Conservation (phyloP, 2,888 invertebrate genomes). For the Pristionchus arcanus region DNA sequence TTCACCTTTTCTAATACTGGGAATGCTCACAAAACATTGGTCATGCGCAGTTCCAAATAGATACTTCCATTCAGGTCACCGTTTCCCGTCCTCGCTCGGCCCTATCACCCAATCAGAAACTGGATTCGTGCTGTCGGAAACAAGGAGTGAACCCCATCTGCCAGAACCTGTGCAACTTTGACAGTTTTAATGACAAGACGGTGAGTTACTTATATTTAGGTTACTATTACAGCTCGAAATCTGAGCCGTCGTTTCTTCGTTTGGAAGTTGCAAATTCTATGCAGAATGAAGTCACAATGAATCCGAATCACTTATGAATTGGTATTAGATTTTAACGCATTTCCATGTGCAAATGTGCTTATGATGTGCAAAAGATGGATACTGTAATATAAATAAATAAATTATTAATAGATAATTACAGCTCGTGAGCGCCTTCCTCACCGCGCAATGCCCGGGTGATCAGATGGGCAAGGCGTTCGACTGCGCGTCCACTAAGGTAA, state of each 20-base stretch:
- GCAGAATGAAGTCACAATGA: too few species aligned
- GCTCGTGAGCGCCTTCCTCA: conserved; percentile 75
- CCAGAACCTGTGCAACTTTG: conserved; percentile 76
- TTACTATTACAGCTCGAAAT: too few species aligned
- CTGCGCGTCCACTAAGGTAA: conserved; percentile 73
- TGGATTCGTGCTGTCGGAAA: conserved; percentile 74
- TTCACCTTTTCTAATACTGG: background rate
- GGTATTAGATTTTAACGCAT: too few species aligned
- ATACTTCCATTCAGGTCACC: background rate
- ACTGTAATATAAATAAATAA: too few species aligned
- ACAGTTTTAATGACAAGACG: conserved; percentile 76
- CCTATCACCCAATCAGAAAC: conserved; percentile 74
- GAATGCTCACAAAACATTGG: too few species aligned
- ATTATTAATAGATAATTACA: conserved; percentile 49
- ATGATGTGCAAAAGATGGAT: too few species aligned
- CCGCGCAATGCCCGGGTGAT: conserved; percentile 75
- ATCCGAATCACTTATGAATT: too few species aligned
- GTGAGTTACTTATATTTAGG: too few species aligned
- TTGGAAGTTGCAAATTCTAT: too few species aligned
- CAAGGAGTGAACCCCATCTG: conserved; percentile 69
- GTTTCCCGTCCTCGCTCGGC: conserved; percentile 45
- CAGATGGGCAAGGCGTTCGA: conserved; percentile 77
- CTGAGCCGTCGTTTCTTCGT: too few species aligned
- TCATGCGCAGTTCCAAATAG: too few species aligned
- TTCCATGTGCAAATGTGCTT: too few species aligned